phyloP scores from a whole-genome alignment of 2,113 vertebrate genomes.

The Caretta caretta region DNA sequence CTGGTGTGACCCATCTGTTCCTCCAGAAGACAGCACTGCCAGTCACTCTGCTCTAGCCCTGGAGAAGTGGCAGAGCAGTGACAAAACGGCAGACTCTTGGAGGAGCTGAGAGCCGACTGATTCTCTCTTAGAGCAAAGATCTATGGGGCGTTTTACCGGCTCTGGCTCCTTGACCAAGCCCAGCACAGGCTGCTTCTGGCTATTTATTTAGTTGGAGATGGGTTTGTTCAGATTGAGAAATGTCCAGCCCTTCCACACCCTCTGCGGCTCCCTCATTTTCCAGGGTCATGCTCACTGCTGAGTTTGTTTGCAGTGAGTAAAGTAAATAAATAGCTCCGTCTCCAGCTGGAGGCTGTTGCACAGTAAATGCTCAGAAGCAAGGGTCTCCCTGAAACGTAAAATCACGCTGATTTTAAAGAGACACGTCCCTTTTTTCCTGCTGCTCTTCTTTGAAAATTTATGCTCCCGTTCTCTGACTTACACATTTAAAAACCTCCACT shows the following conservation, averaged over 20 bases:
- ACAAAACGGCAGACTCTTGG: too few species aligned
- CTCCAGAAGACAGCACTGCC: too few species aligned
- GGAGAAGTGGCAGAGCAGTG: too few species aligned
- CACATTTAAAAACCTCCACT: not conserved
- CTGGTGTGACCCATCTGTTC: not conserved
- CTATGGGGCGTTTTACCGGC: not conserved
- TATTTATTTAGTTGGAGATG: not conserved
- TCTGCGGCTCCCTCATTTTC: not conserved
- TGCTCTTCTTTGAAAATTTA: rapidly evolving
- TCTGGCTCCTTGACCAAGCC: not conserved
- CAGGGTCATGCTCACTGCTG: not conserved
- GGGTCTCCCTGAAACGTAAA: not conserved
- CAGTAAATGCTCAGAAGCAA: not conserved
- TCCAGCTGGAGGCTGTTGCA: not conserved
- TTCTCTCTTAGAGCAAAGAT: too few species aligned
- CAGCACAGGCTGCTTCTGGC: not conserved
- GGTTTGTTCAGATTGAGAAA: not conserved
- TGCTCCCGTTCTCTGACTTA: not conserved
- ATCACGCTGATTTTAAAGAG: not conserved
- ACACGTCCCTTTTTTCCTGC: rapidly evolving
- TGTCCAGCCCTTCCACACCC: not conserved
- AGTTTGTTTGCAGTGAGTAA: not conserved
- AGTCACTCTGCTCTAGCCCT: not conserved
- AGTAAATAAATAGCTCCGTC: not conserved
- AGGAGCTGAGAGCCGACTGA: too few species aligned